phyloP scores from a whole-genome alignment of 2,797 vertebrate species.

The Diglossa cyanea region DNA sequence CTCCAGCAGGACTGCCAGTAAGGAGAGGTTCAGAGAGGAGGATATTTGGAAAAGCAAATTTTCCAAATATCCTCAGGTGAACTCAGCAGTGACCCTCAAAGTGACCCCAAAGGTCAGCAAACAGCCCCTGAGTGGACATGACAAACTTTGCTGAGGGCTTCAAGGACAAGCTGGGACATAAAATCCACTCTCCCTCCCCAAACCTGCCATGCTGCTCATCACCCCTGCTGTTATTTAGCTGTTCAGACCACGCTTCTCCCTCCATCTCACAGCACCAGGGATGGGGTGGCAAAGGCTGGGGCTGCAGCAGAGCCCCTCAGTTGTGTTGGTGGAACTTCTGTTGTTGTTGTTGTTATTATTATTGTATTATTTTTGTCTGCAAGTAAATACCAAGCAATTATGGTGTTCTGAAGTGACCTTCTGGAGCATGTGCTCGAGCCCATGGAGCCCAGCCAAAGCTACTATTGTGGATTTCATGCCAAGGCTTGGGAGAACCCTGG shows the following conservation, averaged over 20 bases:
- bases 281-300: background rate
- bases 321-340: background rate
- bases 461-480: conserved; percentile 75
- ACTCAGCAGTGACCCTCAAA: background rate
- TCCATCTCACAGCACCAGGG: background rate
- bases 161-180: background rate
- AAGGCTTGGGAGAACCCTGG: conserved; percentile 77
- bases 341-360: background rate
- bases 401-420: conserved; percentile 72
- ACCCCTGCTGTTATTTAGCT: background rate
- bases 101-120: background rate
- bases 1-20: background rate
- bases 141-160: background rate
- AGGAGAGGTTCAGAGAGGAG: background rate
- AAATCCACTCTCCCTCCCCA: background rate
- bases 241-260: background rate
- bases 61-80: background rate
- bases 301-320: background rate
- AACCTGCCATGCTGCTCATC: background rate
- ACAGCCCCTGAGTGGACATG: background rate
- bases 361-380: background rate
- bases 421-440: conserved; percentile 70
- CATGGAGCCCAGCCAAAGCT: conserved; percentile 74
- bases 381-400: conserved; percentile 66
- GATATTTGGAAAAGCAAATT: background rate